A percentile compares a stretch with the other conserved stretches of the same genome.
These are phyloP conservation scores for Buphagus erythrorhynchus DNA, from an alignment of 2,797 vertebrate genomes.

Conservation along the genomic window DNA sequence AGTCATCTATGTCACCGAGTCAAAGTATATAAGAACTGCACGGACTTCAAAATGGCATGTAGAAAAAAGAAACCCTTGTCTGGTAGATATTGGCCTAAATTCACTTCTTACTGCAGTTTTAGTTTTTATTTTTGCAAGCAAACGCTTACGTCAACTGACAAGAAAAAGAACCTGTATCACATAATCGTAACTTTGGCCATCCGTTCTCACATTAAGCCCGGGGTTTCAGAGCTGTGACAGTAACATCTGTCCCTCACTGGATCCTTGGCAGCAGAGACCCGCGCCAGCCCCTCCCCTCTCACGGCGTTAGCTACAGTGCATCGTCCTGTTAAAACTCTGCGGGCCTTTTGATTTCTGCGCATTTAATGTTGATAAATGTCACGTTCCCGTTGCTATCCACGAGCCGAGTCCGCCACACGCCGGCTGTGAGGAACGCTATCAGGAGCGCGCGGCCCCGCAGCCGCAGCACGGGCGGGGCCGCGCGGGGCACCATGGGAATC, in stretches of 20 bases:
- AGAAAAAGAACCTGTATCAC: not conserved
- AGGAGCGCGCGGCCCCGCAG: too few relatives aligned
- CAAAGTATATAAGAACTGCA: not conserved
- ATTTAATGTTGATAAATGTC: not conserved
- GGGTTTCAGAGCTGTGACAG: not conserved
- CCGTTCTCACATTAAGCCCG: not conserved
- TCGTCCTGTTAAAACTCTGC: not conserved
- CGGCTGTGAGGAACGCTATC: rapidly evolving
- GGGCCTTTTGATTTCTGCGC: not conserved
- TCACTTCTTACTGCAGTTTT: not conserved
- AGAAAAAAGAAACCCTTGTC: not conserved
- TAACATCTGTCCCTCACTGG: too few relatives aligned
- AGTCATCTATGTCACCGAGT: rapidly evolving
- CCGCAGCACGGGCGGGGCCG: too few relatives aligned
- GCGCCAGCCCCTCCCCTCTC: too few relatives aligned
- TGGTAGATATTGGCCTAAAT: not conserved
- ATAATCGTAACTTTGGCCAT: not conserved
- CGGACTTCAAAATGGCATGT: not conserved
- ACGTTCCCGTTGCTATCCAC: rapidly evolving
- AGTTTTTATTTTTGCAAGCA: not conserved
- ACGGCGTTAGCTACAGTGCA: not conserved
- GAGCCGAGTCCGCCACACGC: too few relatives aligned
- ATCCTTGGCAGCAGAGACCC: not conserved
- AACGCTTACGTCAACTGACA: not conserved
- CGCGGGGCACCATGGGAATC: not conserved